Base-by-base conservation (phyloP, 2,113 vertebrate genomes). In the Dasyurus viverrinus region DNA sequence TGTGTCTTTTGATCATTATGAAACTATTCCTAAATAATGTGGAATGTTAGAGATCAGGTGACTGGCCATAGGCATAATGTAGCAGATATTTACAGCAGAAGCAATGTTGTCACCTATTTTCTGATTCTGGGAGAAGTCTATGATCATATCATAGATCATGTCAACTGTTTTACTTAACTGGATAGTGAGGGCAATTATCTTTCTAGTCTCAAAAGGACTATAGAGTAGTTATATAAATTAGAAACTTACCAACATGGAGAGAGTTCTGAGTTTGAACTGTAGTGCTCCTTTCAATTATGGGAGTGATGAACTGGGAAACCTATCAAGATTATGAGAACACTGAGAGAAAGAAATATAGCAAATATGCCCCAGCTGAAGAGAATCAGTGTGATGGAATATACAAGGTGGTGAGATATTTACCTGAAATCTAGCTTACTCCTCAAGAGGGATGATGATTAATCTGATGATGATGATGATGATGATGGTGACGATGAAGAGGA, bases 21-120 rank as follows among this genome's bases (percentile, higher is more conserved):
- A 99, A 5, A 99, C 99, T 0, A 99, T 99, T 89, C 99, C 99
- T 0, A 99, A 99, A 99, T 99, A 89, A 98, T 99, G 97, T 99
- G 99, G 99, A 99, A 99, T 89, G 99, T 99, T 98, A 98, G 99
- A 98, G 99, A 99, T 53, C 99, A 99, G 99, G 99, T 99, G 97
- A 55, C 54, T 3, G 8, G 26, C 8, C 99, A 99, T 96, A 98
- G 99, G 91, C 99, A 99, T 2, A 99, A 99, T 0, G 99, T 99
- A 2, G 99, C 99, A 0, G 99, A 99, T 1, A 99, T 99, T 68
- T 99, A 99, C 0, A 99, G 99, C 95, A 98, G 99, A 42, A 99
- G 99, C 98, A 99, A 99, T 0, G 99, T 99, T 0, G 99, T 99
- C 0, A 99, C 99, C 14, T 99, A 99, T 54, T 99, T 99, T 54